Base-by-base conservation (phyloP, 2,797 vertebrate species). In the Sebastes taczanowskii region DNA sequence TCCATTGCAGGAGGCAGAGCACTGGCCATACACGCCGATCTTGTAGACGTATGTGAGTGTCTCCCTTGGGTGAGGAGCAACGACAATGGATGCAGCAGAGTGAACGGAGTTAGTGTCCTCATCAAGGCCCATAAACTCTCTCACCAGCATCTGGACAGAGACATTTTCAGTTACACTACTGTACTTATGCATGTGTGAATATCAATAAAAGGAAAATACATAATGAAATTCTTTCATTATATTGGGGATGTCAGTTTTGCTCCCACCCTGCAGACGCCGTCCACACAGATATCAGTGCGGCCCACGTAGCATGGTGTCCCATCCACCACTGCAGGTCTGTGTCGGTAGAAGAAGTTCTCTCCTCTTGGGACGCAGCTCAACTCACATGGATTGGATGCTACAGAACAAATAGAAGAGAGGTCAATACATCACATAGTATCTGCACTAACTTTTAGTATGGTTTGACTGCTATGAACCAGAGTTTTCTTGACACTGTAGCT, bases 321-420 rank as follows among this genome's bases (percentile, higher is more conserved):
- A 3, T 99, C 98, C 25, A 94, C 86, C 73, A 99, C 98, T 0
- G 95, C 75, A 46, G 93, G 95, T 76, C 93, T 95, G 86, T 99
- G 97, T 60, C 95, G 94, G 83, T 97, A 98, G 93, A 96, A 97
- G 92, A 99, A 98, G 90, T 94, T 98, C 90, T 98, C 94, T 88
- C 97, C 97, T 75, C 95, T 96, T 58, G 98, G 97, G 72, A 97
- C 97, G 79, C 98, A 99, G 92, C 96, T 97, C 92, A 99, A 91
- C 86, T 98, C 97, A 86, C 98, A 99, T 46, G 97, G 97, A 90
- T 97, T 97, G 29, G 95, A 83, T 0, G 95, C 97, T 98, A 53
- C n/a, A 23, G 1, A 79, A 71, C 3, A 60, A 16, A 71, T 38
- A 70, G 16, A 13, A 68, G 2, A 32, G 1, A 29, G 6, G 25